Conservation (phyloP, 2,113 vertebrate genomes). For the Brevimyrus niger region DNA sequence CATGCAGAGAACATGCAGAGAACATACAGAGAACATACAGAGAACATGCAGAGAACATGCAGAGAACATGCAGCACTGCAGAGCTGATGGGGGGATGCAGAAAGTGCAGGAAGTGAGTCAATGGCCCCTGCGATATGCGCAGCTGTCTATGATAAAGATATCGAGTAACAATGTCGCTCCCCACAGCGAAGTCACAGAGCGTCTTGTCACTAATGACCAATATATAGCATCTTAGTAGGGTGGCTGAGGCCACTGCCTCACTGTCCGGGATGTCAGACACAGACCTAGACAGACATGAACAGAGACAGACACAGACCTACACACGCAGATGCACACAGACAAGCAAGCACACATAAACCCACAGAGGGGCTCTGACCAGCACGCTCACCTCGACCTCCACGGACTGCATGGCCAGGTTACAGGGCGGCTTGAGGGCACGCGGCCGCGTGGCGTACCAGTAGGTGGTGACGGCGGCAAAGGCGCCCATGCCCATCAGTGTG, state of each 20-base stretch:
- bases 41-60: neutral
- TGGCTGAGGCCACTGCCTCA: neutral
- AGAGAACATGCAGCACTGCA: neutral
- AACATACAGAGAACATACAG: neutral
- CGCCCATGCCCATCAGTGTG: slow-evolving; percentile 85
- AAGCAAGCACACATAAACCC: neutral
- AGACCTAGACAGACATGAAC: no score
- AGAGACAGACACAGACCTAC: neutral
- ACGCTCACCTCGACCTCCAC: slow-evolving; percentile 71
- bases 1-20: neutral
- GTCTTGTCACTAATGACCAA: neutral
- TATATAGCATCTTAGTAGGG: neutral
- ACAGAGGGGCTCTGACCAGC: neutral
- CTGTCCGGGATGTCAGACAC: neutral
- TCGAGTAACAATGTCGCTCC: neutral
- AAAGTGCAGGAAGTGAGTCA: neutral
- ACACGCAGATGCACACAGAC: neutral
- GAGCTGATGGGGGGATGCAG: neutral
- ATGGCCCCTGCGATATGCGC: neutral
- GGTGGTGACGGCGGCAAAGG: slow-evolving; percentile 84
- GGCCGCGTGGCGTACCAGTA: slow-evolving; percentile 91
- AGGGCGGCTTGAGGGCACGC: slow-evolving; percentile 78
- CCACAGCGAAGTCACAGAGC: neutral
- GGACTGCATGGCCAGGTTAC: slow-evolving; percentile 83
- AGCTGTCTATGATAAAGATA: neutral